Evolutionary conservation across 2,888 invertebrate species (phyloP).

Genomic region (Archaeoteleia sp.): DNA sequence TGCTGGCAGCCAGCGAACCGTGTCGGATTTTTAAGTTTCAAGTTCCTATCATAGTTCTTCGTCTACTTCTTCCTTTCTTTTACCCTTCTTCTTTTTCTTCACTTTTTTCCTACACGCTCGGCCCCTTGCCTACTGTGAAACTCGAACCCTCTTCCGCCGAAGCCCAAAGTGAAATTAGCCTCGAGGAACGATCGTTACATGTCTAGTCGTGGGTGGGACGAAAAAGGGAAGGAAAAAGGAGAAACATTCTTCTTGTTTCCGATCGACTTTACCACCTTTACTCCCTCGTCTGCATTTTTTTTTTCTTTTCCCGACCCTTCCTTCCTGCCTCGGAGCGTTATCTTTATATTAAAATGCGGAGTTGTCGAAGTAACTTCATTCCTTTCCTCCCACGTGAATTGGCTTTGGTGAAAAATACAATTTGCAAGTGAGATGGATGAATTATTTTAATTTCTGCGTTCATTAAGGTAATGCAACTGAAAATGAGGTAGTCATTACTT

Average conservation of each 20-base stretch:
- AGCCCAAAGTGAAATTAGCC: conserved; percentile 59
- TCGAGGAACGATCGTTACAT: conserved; percentile 56
- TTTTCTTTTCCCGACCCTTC: conserved; percentile 20
- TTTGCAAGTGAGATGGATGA: conserved; percentile 28
- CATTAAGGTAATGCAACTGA: conserved; percentile 38
- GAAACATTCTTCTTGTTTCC: conserved; percentile 57
- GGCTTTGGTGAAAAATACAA: conserved; percentile 30
- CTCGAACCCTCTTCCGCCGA: conserved; percentile 58
- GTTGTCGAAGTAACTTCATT: conserved; percentile 39
- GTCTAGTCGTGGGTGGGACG: conserved; percentile 21
- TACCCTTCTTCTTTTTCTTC: conserved; percentile 23
- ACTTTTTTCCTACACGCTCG: conserved; percentile 21
- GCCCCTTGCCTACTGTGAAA: conserved; percentile 52
- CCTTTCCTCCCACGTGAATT: conserved; percentile 26
- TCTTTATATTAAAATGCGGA: conserved; percentile 45
- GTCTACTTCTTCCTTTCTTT: conserved; percentile 40
- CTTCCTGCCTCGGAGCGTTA: conserved; percentile 53
- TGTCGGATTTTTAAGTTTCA: conserved; percentile 58
- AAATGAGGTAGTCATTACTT: conserved; percentile 32
- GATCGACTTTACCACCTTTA: conserved; percentile 60
- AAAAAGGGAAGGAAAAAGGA: conserved; percentile 31
- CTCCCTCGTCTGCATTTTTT: conserved; percentile 31
- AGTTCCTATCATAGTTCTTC: conserved; percentile 51
- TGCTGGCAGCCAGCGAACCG: conserved; percentile 54
- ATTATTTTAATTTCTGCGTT: conserved; percentile 43